These are phyloP conservation scores for Chelonia mydas DNA, from an alignment of 2,797 vertebrate genomes.

Conservation along the genomic window DNA sequence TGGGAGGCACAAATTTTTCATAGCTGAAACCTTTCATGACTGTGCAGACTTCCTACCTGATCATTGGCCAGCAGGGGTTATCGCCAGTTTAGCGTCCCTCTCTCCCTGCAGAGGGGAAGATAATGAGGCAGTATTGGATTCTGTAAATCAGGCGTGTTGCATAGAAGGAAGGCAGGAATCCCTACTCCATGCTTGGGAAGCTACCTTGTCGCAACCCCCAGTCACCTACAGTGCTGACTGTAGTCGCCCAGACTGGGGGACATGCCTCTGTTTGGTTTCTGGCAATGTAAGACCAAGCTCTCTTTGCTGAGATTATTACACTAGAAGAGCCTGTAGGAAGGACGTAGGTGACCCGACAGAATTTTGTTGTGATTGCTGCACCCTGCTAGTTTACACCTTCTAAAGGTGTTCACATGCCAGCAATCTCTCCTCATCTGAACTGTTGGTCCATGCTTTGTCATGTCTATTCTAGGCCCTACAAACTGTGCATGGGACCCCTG, in stretches of 20 bases:
- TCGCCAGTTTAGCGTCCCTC: neutral
- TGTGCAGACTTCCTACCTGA: neutral
- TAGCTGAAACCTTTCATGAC: neutral
- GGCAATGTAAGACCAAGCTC: neutral
- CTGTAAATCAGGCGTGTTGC: too few species aligned
- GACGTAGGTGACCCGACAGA: neutral
- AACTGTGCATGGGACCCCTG: neutral
- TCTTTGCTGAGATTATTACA: neutral
- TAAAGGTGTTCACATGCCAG: neutral
- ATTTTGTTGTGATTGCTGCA: neutral
- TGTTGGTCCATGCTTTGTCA: neutral
- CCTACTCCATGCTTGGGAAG: neutral
- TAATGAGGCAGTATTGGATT: neutral
- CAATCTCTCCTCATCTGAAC: neutral
- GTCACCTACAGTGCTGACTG: neutral
- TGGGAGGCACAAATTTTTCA: neutral
- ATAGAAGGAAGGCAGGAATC: neutral
- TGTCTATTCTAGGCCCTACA: neutral
- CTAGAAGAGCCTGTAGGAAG: neutral
- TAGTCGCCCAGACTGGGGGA: neutral
- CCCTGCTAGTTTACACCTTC: neutral
- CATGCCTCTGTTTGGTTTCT: neutral
- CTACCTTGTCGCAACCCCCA: neutral
- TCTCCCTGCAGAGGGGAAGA: neutral
- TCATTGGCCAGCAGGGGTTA: neutral